phyloP scores from a whole-genome alignment of 2,888 invertebrate genomes.

The Orthonychiurus folsomi region DNA sequence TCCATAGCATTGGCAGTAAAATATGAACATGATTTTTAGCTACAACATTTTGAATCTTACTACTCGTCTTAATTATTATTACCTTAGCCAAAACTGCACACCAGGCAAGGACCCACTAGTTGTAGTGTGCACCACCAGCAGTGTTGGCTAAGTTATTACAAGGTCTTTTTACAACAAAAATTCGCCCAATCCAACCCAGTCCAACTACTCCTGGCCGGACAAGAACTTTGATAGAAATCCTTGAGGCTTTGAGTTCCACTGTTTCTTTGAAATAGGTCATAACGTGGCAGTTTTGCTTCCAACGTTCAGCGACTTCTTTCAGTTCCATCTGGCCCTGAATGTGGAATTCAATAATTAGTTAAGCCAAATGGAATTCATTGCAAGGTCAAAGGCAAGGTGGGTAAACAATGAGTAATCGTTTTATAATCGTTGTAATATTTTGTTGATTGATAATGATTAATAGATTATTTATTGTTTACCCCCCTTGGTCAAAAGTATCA shows the following conservation, averaged over 20 bases:
- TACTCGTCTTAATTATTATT: too few species aligned
- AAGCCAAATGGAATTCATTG: neutral
- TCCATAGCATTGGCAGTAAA: too few species aligned
- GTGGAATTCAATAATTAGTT: constrained; percentile 11
- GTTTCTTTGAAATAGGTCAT: constrained; percentile 83
- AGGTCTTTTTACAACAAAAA: too few species aligned
- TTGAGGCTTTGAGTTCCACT: constrained; percentile 69
- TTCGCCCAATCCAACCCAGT: too few species aligned
- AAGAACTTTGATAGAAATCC: constrained; percentile 90
- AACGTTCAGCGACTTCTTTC: constrained; percentile 70
- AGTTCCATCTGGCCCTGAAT: constrained; percentile 88
- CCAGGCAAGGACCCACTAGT: too few species aligned
- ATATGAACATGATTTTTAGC: too few species aligned
- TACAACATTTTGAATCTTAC: too few species aligned
- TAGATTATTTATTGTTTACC: too few species aligned
- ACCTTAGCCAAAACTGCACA: too few species aligned
- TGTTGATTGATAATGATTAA: constrained; percentile 2
- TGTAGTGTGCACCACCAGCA: too few species aligned
- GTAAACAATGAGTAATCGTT: neutral
- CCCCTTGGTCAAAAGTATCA: neutral
- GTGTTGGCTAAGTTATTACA: too few species aligned
- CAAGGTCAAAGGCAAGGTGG: constrained; percentile 3
- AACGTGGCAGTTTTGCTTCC: constrained; percentile 82
- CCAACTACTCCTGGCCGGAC: constrained; percentile 48
- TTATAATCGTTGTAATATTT: constrained; percentile 5